Conservation (phyloP, 2,888 invertebrate genomes). For the Gortyna flavago region DNA sequence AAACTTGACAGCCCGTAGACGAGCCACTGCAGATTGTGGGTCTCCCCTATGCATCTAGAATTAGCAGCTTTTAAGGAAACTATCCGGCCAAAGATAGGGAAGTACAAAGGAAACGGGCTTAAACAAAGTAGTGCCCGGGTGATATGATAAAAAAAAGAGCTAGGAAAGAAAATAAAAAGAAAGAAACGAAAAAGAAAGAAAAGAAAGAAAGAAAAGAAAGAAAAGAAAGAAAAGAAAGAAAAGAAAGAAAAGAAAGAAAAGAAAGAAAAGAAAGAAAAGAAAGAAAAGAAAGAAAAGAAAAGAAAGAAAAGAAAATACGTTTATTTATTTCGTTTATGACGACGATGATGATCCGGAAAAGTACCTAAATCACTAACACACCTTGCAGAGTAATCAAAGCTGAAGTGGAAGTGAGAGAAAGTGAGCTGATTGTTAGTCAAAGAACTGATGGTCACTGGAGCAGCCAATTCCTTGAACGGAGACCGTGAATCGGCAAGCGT, state of each 20-base stretch:
- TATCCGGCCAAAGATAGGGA: neutral
- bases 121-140: neutral
- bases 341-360: neutral
- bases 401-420: neutral
- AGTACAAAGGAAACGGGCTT: neutral
- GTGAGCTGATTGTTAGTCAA: neutral
- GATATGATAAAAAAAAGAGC: neutral
- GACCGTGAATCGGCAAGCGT: neutral
- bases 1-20: slow-evolving; percentile 48
- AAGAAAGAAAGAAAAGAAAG: no score
- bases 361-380: neutral
- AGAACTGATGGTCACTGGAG: neutral
- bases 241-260: no score
- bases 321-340: no score
- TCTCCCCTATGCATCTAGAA: slow-evolving; percentile 18
- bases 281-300: no score
- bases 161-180: no score
- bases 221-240: no score
- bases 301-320: no score
- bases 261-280: no score
- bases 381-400: neutral
- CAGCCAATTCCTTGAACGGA: neutral
- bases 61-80: neutral
- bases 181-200: no score
- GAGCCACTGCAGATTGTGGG: slow-evolving; percentile 20